Percentiles rank a stretch among this genome's conserved stretches.
These are phyloP conservation scores for Sporophila hypoxantha DNA, from an alignment of 2,113 vertebrate species.

Conservation along the genomic window DNA sequence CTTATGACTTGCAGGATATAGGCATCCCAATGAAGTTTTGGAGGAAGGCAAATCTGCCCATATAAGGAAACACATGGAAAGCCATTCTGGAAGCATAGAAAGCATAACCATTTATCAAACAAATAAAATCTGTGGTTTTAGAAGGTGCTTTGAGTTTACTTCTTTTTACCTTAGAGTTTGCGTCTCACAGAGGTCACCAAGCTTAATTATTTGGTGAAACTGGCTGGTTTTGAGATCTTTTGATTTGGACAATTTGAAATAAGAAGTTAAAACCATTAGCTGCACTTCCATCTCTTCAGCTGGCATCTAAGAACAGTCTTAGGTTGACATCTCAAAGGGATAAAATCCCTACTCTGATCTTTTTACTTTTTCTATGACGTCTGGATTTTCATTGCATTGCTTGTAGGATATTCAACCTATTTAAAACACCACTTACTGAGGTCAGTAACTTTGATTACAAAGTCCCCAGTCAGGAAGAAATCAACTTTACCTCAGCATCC, in stretches of 20 bases:
- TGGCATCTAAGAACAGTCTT: neutral
- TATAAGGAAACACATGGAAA: neutral
- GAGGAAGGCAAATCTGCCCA: neutral
- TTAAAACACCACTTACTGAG: neutral
- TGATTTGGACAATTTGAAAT: neutral
- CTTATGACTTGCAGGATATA: neutral
- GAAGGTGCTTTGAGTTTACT: neutral
- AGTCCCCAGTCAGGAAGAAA: neutral
- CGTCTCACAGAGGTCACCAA: neutral
- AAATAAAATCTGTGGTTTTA: neutral
- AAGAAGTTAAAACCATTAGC: neutral
- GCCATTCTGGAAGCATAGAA: neutral
- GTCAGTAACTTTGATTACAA: neutral
- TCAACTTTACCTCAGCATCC: neutral
- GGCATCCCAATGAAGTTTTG: neutral
- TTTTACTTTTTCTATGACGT: neutral
- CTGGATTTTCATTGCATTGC: neutral
- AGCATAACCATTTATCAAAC: neutral
- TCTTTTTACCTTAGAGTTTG: neutral
- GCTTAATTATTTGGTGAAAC: neutral
- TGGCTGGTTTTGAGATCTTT: neutral
- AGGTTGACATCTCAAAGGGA: neutral
- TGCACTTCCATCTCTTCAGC: neutral
- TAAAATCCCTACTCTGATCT: neutral
- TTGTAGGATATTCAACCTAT: neutral